Conservation (phyloP, 2,888 invertebrate species). For the Drosophila bunnanda region DNA sequence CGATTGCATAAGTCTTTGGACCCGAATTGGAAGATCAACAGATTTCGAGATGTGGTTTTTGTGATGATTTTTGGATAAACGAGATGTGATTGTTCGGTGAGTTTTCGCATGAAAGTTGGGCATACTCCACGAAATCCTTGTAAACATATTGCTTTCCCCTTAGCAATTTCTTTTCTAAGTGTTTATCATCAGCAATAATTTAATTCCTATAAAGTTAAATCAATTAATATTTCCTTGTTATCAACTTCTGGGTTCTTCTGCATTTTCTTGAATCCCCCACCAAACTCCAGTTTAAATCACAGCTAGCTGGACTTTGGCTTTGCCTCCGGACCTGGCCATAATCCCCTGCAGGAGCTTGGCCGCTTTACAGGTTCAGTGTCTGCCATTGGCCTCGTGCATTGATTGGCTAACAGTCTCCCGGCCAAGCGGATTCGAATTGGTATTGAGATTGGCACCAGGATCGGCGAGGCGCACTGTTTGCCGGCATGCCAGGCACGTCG, state of each 20-base stretch:
- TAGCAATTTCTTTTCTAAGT: too few species aligned
- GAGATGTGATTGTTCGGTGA: constrained; percentile 14
- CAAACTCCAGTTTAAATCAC: not conserved
- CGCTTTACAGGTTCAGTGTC: constrained; percentile 56
- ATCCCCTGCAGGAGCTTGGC: constrained; percentile 42
- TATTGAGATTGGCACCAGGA: constrained; percentile 8
- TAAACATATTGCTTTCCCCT: too few species aligned
- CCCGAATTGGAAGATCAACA: not conserved
- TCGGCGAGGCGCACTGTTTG: too few species aligned
- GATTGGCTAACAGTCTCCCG: constrained; percentile 16
- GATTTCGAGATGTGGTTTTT: not conserved
- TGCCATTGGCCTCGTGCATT: constrained; percentile 49
- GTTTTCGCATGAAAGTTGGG: not conserved
- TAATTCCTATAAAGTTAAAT: too few species aligned
- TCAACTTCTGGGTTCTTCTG: not conserved
- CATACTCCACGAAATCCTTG: too few species aligned
- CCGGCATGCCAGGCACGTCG: constrained; percentile 57
- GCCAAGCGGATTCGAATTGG: constrained; percentile 27
- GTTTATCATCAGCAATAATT: too few species aligned
- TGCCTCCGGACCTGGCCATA: not conserved
- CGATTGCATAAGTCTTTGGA: constrained; percentile 28
- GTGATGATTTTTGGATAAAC: constrained; percentile 9
- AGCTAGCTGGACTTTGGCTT: not conserved
- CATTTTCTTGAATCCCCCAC: not conserved
- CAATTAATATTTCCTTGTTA: too few species aligned